Base-by-base conservation (phyloP, 2,113 vertebrate genomes). In the Dinomys branickii region DNA sequence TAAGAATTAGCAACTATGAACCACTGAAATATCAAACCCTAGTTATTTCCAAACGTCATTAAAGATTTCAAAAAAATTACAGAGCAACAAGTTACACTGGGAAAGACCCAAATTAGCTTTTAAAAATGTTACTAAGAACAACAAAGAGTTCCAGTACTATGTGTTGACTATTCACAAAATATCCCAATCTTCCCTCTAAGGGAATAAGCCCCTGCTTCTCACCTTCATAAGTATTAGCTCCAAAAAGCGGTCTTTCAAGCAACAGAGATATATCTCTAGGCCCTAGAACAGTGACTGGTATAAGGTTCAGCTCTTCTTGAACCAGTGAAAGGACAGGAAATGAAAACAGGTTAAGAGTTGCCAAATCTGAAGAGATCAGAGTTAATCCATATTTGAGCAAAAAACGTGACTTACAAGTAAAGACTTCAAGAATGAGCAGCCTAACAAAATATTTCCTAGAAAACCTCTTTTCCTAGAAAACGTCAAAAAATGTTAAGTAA, bases 21-120 rank as follows among this genome's bases (percentile, higher is more conserved):
- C 22, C 41, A 80, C 35, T 93, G 26, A 91, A 93, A n/a, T 63
- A 90, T n/a, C 69, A 91, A 97, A 95, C 54, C 52, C 59, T 38
- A 88, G 24, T 56, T 69, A 85, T 26, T 80, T 41, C 82, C 17
- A 88, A 78, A 80, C 38, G 84, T 94, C 52, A 93, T 71, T 52
- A 35, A 67, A 17, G 35, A 80, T 67, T 90, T 94, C 73, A 86
- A 59, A 77, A 77, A 94, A 94, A 92, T 67, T 88, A 56, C 38
- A 78, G 17, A 78, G 38, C 80, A 97, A 88, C 56, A 92, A 88
- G 54, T 86, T 17, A 56, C 7, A 84, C 7, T 63, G 30, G 28
- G 92, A 50, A 94, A 91, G 41, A 24, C 56, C 50, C 83, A 85
- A 87, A 88, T 52, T 81, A 92, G 22, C 26, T 69, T 69, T 9